Evolutionary conservation across 2,113 vertebrate genomes (phyloP), one percentile per base, ranked within the genome.

Genomic region (Paradisaea rubra): DNA sequence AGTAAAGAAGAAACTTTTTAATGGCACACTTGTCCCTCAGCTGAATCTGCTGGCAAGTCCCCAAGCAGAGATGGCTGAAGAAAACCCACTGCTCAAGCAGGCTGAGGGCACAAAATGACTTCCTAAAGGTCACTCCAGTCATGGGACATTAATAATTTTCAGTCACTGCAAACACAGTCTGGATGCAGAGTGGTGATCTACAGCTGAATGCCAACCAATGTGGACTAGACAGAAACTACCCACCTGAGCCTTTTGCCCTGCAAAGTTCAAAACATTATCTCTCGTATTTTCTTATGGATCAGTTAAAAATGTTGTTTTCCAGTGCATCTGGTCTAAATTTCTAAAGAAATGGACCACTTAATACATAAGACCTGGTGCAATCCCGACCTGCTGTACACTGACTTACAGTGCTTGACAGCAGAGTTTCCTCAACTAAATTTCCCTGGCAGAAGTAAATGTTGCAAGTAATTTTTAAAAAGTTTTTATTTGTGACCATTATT

Each of bases 401-500:
- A 60, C 50, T 60, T 78, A 50, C 12, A 57, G 47, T 37, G 92
- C 74, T 37, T 60, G 20, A 53, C 78, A 90, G 66, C 49, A 91
- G 25, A 35, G 23, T 42, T 94, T 88, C 81, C 71, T 93, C 64
- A 86, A 74, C 71, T 83, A 60, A 64, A 93, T 73, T 45, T 94
- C 68, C 28, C 28, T 76, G 49, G 69, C 65, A 95, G 76, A 90
- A 91, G 53, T 66, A 88, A 93, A 95, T 50, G 61, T 33, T 95
- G 77, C 81, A 91, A 95, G 52, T 92, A 93, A 95, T 81, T 94
- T 92, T 92, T 96, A 18, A 25, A 27, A 95, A 95, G 88, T 57
- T 95, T 96, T 95, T 95, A 95, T 94, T 88, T 92, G 91, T 68
- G 72, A 96, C 88, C 86, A 81, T 88, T 89, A 82, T 86, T 91